Percentiles rank a stretch among this genome's conserved stretches.
Evolutionary conservation across 2,797 vertebrate genomes (phyloP).

Genomic region (Sphaeramia orbicularis): DNA sequence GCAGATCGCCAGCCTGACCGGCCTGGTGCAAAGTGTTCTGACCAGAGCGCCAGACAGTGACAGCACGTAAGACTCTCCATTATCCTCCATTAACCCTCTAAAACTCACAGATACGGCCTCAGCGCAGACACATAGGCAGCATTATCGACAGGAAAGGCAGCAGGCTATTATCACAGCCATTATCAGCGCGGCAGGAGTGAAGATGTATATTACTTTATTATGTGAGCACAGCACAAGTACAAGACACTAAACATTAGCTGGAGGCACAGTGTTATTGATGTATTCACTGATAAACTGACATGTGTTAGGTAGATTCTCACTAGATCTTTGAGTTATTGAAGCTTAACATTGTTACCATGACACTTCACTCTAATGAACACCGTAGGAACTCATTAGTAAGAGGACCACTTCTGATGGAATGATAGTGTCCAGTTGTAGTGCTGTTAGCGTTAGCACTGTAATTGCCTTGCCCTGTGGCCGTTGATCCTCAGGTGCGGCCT

Average conservation of each 20-base stretch:
- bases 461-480: constrained; percentile 85
- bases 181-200: constrained; percentile 59
- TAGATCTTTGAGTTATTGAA: constrained; percentile 28
- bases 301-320: constrained; percentile 29
- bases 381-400: constrained; percentile 37
- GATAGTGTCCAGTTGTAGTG: constrained; percentile 47
- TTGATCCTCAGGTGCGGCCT: constrained; percentile 90
- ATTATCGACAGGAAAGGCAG: constrained; percentile 54
- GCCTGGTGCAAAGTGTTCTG: constrained; percentile 96
- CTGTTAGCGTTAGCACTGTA: constrained; percentile 85
- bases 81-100: constrained; percentile 49
- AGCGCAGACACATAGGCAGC: constrained; percentile 50
- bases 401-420: constrained; percentile 38
- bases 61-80: constrained; percentile 86
- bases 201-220: constrained; percentile 54
- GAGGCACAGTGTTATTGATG: constrained; percentile 56
- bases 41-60: constrained; percentile 95
- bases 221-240: constrained; percentile 44
- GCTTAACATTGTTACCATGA: constrained; percentile 12
- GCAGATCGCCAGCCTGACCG: constrained; percentile 98
- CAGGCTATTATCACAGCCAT: constrained; percentile 64
- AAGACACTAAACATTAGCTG: constrained; percentile 43
- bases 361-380: constrained; percentile 18
- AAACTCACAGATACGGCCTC: constrained; percentile 41
- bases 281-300: constrained; percentile 31